Conservation (phyloP, 1,140 invertebrate genomes). For the Aradophagus sp. region DNA sequence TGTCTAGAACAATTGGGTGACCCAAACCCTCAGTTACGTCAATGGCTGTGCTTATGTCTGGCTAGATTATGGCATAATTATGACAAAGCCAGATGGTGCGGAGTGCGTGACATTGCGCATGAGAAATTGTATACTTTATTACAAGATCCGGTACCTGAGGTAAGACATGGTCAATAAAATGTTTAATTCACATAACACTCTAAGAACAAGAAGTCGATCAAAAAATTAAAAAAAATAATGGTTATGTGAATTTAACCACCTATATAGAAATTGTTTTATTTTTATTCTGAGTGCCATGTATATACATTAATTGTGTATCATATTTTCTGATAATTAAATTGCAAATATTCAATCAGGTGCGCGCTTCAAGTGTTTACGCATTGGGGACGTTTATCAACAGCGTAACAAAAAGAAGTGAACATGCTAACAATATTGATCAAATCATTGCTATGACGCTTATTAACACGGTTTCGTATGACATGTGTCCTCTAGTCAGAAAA, state of each 20-base stretch:
- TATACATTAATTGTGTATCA: no score
- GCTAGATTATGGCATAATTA: constrained; percentile 96
- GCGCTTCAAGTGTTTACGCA: constrained; percentile 93
- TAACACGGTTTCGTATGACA: constrained; percentile 86
- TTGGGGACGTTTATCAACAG: constrained; percentile 94
- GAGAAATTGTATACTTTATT: constrained; percentile 92
- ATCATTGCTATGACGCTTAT: constrained; percentile 90
- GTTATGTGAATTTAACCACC: no score
- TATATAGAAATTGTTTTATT: no score
- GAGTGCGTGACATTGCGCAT: constrained; percentile 95
- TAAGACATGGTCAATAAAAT: constrained; percentile 61
- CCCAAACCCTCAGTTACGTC: constrained; percentile 81
- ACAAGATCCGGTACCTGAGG: constrained; percentile 88
- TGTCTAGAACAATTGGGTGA: constrained; percentile 89
- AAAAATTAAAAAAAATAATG: no score
- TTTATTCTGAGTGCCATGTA: no score
- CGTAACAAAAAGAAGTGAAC: constrained; percentile 87
- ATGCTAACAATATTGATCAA: constrained; percentile 95
- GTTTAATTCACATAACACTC: no score
- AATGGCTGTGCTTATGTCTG: constrained; percentile 95
- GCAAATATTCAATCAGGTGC: constrained; percentile 77
- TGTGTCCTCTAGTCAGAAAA: constrained; percentile 90
- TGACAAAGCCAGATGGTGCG: constrained; percentile 95
- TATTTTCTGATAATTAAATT: no score
- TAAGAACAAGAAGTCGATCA: no score